phyloP scores from a whole-genome alignment of 2,888 invertebrate species.

The Macrophya alboannulata region DNA sequence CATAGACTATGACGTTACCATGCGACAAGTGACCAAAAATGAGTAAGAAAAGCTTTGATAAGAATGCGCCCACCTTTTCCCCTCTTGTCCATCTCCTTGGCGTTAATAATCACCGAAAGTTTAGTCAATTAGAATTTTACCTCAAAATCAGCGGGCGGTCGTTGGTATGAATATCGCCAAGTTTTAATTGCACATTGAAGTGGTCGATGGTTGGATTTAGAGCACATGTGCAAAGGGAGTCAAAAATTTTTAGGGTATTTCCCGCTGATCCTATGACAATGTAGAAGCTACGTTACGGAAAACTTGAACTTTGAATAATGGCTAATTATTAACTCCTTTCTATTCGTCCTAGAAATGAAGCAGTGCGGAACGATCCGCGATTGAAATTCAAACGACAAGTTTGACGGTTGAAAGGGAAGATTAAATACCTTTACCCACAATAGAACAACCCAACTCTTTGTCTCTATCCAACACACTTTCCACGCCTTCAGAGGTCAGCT shows the following conservation, averaged over 20 bases:
- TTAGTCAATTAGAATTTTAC: slow-evolving; percentile 5
- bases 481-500: background rate
- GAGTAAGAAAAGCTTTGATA: no score
- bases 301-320: background rate
- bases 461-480: background rate
- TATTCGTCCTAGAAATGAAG: background rate
- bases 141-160: slow-evolving; percentile 13
- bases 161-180: background rate
- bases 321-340: background rate
- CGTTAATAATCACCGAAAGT: background rate
- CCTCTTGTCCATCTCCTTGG: background rate
- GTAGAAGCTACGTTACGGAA: slow-evolving; percentile 8
- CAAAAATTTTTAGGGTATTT: background rate
- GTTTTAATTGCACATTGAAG: background rate
- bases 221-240: background rate
- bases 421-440: slow-evolving; percentile 16
- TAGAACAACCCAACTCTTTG: background rate
- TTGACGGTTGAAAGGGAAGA: slow-evolving; percentile 1
- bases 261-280: slow-evolving; percentile 27
- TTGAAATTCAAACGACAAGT: background rate
- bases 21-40: no score
- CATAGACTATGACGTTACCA: no score
- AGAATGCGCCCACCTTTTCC: background rate
- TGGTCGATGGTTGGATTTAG: background rate
- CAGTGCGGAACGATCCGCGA: background rate